A percentile compares a stretch with the other conserved stretches of the same genome.
Conservation (phyloP, 2,888 invertebrate genomes). For the Hirtodrosophila confusa region DNA sequence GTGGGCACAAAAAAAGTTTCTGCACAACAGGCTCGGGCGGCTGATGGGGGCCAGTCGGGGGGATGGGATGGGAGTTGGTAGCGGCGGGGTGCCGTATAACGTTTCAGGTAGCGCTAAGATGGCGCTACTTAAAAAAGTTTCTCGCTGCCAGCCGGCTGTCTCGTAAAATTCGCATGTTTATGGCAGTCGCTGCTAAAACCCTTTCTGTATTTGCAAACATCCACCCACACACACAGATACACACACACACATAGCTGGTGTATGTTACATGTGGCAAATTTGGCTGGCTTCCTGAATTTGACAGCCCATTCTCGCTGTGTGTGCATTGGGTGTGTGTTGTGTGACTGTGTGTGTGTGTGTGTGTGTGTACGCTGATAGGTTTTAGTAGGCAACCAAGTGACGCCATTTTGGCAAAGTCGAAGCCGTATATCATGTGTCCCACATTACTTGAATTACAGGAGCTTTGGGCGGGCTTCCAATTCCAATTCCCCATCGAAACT, state of each 20-base stretch:
- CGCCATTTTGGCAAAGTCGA: conserved; percentile 45
- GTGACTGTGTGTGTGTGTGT: conserved; percentile 9
- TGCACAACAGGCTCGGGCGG: conserved; percentile 15
- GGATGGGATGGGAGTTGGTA: neutral
- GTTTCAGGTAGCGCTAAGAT: conserved; percentile 56
- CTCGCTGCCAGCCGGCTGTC: conserved; percentile 44
- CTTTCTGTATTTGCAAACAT: conserved; percentile 29
- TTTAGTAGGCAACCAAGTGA: conserved; percentile 37
- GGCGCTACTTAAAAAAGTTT: conserved; percentile 70
- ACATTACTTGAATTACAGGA: conserved; percentile 34
- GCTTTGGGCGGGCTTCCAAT: conserved; percentile 17
- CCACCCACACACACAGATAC: neutral
- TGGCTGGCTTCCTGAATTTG: conserved; percentile 57
- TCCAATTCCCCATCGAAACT: neutral
- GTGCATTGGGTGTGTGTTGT: neutral
- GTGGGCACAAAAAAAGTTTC: conserved; percentile 15
- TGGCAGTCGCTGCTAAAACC: conserved; percentile 45
- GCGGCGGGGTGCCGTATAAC: conserved; percentile 38
- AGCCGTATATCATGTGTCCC: conserved; percentile 47
- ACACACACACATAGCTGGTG: conserved; percentile 27
- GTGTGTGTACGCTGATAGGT: conserved; percentile 23
- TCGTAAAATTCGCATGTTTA: conserved; percentile 69
- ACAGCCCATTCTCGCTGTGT: conserved; percentile 32
- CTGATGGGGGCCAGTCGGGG: neutral
- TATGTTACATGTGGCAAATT: conserved; percentile 59